These are phyloP conservation scores for Gasterosteus aculeatus DNA, from an alignment of 2,113 vertebrate species.

Conservation along the genomic window DNA sequence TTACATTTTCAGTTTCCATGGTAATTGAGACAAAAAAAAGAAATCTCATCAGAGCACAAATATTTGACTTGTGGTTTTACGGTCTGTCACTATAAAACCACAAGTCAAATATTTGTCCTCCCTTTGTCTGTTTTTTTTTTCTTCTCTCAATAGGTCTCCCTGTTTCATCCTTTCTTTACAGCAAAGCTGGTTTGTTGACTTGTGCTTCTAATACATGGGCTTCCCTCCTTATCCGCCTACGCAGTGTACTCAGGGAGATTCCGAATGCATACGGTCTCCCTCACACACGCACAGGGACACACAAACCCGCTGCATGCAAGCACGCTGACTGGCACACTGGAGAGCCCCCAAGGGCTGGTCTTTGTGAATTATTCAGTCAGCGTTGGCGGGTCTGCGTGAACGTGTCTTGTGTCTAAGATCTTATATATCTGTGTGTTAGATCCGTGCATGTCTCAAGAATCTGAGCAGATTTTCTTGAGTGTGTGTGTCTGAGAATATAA, in stretches of 20 bases:
- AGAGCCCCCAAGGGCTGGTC: slow-evolving; percentile 55
- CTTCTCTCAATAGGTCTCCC: background rate
- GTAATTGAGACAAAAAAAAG: slow-evolving; percentile 43
- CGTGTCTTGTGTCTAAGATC: slow-evolving; percentile 28
- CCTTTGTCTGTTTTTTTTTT: background rate
- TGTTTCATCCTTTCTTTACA: background rate
- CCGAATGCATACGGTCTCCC: slow-evolving; percentile 40
- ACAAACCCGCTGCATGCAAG: background rate
- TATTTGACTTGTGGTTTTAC: too few species aligned
- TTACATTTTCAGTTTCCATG: slow-evolving; percentile 71
- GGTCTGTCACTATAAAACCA: slow-evolving; percentile 15
- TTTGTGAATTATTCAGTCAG: slow-evolving; percentile 75
- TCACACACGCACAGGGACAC: slow-evolving; percentile 13
- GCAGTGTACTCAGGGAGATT: slow-evolving; percentile 66
- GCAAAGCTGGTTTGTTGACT: slow-evolving; percentile 50
- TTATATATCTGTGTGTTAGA: slow-evolving; percentile 17
- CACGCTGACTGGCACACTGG: slow-evolving; percentile 54
- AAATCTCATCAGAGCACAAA: background rate
- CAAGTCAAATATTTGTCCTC: background rate
- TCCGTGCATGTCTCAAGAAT: background rate
- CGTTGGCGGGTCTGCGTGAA: slow-evolving; percentile 59
- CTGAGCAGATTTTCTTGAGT: background rate
- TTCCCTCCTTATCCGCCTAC: slow-evolving; percentile 68
- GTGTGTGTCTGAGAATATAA: slow-evolving; percentile 37
- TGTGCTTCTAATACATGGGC: slow-evolving; percentile 57